Percentiles rank a stretch among this genome's conserved stretches.
These are phyloP conservation scores for Manis javanica DNA, from an alignment of 2,797 vertebrate species.

Conservation along the genomic window DNA sequence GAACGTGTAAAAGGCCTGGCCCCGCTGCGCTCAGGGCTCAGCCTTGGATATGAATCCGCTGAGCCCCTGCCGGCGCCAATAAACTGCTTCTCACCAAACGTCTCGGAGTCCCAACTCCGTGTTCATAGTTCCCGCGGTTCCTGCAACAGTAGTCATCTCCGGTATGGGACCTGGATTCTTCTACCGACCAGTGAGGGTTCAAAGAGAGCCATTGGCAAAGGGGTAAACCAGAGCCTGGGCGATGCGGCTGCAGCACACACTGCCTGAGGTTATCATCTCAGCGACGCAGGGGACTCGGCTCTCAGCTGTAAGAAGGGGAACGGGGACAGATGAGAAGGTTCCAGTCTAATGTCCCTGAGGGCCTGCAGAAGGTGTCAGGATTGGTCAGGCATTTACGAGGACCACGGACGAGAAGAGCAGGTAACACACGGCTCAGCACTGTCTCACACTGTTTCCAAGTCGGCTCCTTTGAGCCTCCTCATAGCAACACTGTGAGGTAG, in stretches of 20 bases:
- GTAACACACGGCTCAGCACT: neutral
- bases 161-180: neutral
- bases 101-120: too few relatives aligned
- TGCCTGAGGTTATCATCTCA: neutral
- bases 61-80: too few relatives aligned
- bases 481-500: fast-evolving
- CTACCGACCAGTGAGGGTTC: neutral
- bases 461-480: neutral
- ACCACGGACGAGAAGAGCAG: neutral
- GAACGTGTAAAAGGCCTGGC: too few relatives aligned
- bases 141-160: neutral
- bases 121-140: too few relatives aligned
- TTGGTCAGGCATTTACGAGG: neutral
- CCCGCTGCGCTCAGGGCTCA: too few relatives aligned
- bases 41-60: too few relatives aligned
- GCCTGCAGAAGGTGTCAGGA: neutral
- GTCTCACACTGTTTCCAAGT: neutral
- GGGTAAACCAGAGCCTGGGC: neutral
- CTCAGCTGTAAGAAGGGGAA: neutral
- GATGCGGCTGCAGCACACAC: neutral
- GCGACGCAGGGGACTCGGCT: fast-evolving
- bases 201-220: neutral
- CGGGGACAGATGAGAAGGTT: neutral
- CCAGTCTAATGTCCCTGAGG: neutral
- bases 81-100: too few relatives aligned